phyloP scores from a whole-genome alignment of 2,113 vertebrate species.

The Tylochromis polylepis region DNA sequence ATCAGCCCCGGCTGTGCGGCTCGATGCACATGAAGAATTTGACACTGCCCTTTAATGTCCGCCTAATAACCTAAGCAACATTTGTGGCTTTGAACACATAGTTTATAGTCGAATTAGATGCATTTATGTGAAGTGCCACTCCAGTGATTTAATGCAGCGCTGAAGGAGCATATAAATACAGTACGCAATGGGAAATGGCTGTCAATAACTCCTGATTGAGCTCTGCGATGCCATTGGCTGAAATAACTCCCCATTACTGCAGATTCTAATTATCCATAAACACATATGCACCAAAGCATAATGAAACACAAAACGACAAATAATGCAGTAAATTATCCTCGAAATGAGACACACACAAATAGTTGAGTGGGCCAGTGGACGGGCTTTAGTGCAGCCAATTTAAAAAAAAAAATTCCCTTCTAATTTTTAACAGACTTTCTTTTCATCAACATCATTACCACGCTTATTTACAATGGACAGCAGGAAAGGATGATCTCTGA shows the following conservation, averaged over 20 bases:
- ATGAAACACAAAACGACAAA: conserved; percentile 10
- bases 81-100: not conserved
- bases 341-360: conserved; percentile 13
- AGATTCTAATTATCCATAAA: not conserved
- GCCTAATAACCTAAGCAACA: conserved; percentile 9
- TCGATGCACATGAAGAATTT: conserved; percentile 42
- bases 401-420: not conserved
- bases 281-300: not conserved
- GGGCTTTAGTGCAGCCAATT: conserved; percentile 31
- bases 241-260: not conserved
- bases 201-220: not conserved
- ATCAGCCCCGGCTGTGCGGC: not conserved
- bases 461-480: conserved; percentile 42
- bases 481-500: conserved; percentile 50
- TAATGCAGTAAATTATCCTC: conserved; percentile 7
- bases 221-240: not conserved
- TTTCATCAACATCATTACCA: conserved; percentile 52
- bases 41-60: conserved; percentile 18
- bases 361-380: conserved; percentile 16
- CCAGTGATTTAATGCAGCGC: not conserved
- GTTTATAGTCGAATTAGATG: not conserved
- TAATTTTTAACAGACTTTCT: conserved; percentile 41
- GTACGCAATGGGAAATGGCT: not conserved
- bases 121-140: not conserved
- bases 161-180: not conserved